These are phyloP conservation scores for Trichomycterus rosablanca DNA, from an alignment of 2,113 vertebrate genomes.

Conservation along the genomic window DNA sequence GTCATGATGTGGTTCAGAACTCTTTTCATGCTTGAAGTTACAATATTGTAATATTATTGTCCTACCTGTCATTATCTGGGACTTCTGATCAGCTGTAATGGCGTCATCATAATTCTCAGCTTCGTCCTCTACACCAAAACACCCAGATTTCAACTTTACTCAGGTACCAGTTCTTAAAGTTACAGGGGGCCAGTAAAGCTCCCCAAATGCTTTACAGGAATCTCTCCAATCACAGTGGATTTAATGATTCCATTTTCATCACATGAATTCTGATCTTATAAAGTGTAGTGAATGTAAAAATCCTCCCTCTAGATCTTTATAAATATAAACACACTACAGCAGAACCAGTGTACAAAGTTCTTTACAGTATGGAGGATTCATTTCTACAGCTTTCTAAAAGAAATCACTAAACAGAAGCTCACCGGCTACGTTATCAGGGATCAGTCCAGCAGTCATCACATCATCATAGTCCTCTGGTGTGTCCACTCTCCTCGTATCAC, in stretches of 20 bases:
- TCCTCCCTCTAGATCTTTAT: too few species aligned
- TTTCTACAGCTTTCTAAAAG: neutral
- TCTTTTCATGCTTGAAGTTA: neutral
- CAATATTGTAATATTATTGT: neutral
- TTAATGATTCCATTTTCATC: too few species aligned
- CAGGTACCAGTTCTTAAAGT: too few species aligned
- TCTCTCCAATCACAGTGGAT: too few species aligned
- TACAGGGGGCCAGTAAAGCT: too few species aligned
- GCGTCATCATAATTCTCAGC: constrained; percentile 3
- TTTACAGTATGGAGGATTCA: neutral
- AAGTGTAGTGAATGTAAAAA: too few species aligned
- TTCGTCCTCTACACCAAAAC: neutral
- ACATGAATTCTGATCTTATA: neutral
- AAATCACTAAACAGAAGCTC: neutral
- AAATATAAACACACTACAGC: too few species aligned
- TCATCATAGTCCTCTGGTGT: constrained; percentile 8
- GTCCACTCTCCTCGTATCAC: neutral
- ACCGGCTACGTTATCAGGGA: neutral
- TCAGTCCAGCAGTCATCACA: neutral
- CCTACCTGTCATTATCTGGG: constrained; percentile 6
- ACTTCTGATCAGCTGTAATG: constrained; percentile 10
- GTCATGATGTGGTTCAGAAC: neutral
- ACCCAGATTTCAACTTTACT: too few species aligned
- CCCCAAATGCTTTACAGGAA: too few species aligned
- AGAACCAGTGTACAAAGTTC: too few species aligned